A percentile compares a stretch with the other conserved stretches of the same genome.
Conservation (phyloP, 2,797 vertebrate species). For the Chromis chromis region DNA sequence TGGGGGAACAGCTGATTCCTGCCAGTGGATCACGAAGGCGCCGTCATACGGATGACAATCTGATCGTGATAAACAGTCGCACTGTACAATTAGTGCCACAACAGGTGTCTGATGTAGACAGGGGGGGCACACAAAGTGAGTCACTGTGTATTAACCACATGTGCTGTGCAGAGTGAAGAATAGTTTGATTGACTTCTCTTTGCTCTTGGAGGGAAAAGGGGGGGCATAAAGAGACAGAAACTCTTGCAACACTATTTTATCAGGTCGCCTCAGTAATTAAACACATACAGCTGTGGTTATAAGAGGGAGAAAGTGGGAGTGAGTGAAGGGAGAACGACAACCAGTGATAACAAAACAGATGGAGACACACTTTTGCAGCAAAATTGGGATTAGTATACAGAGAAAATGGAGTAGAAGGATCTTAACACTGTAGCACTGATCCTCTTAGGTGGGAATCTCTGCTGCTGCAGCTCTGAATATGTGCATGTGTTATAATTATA, state of each 20-base stretch:
- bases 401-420: slow-evolving; percentile 58
- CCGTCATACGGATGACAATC: slow-evolving; percentile 40
- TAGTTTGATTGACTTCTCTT: slow-evolving; percentile 48
- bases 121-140: slow-evolving; percentile 36
- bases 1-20: slow-evolving; percentile 43
- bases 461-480: slow-evolving; percentile 23
- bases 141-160: slow-evolving; percentile 46
- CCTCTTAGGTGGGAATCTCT: slow-evolving; percentile 55
- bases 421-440: slow-evolving; percentile 53
- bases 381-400: slow-evolving; percentile 44
- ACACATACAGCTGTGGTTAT: slow-evolving; percentile 48
- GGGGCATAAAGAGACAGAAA: not conserved
- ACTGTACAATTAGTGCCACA: slow-evolving; percentile 62
- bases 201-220: slow-evolving; percentile 17
- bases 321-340: slow-evolving; percentile 5
- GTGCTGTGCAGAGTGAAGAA: slow-evolving; percentile 23
- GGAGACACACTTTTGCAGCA: slow-evolving; percentile 36
- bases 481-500: slow-evolving; percentile 42
- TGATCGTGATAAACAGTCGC: slow-evolving; percentile 49
- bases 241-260: slow-evolving; percentile 22
- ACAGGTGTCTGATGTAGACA: slow-evolving; percentile 68
- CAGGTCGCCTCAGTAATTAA: slow-evolving; percentile 58
- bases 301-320: slow-evolving; percentile 8
- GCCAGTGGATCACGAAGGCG: slow-evolving; percentile 36
- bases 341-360: slow-evolving; percentile 44